Evolutionary conservation across 2,797 vertebrate species (phyloP), one percentile per base, ranked within the genome.

Genomic region (Sebastes cheni): DNA sequence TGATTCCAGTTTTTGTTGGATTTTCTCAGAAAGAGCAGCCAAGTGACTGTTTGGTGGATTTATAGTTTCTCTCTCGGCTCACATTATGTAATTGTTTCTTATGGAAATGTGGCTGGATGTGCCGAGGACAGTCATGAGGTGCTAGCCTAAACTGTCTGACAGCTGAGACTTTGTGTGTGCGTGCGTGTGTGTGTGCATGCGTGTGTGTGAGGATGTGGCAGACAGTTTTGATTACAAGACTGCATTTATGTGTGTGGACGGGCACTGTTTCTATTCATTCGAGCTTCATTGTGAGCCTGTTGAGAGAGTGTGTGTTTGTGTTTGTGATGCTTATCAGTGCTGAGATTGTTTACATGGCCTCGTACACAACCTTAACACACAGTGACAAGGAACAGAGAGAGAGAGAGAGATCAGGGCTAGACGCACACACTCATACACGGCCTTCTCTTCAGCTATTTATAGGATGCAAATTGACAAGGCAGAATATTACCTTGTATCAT

Each of bases 311-410:
- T 60, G 74, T 72, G 69, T 74, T 13, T 79, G 59, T 56, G 54
- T 67, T 25, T 56, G 62, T 59, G 68, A 83, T 74, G 12, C n/a
- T 81, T 83, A 86, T 87, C 86, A 34, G 64, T 54, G 39, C 52
- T 78, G 67, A 81, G 52, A 10, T 34, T 85, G 81, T 85, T 90
- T 83, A 82, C 82, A 72, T 52, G 58, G 75, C 70, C 71, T 69
- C 23, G 42, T 60, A 60, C 85, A 86, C 70, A 60, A n/a, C 67
- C 46, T 29, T 77, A 82, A 84, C 67, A 77, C 78, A 62, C 55
- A 79, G 66, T 77, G 81, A 72, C 72, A 50, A 61, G 55, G 77
- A 82, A 66, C 64, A 81, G 77, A 73, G 77, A 71, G 23, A 32
- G 54, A 50, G 54, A 29, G 62, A 22, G 55, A 30, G 30, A 66